Evolutionary conservation across 2,888 invertebrate genomes (phyloP), one percentile per base, ranked within the genome.

Genomic region (Nomada fucata): DNA sequence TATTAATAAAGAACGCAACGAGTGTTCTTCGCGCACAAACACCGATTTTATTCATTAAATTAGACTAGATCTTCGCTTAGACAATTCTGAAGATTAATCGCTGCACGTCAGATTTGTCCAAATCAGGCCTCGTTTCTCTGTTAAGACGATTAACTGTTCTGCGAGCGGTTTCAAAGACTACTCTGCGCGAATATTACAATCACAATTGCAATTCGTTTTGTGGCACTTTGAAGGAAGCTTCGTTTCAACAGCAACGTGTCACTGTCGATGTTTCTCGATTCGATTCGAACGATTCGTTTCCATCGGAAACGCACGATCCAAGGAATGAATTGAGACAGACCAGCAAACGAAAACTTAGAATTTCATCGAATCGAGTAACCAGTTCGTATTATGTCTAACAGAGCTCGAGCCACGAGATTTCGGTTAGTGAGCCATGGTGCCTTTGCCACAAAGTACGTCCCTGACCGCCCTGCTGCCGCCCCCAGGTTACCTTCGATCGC

Each of bases 391-490:
- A 29, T 13, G 20, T 61, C 42, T 57, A 68, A 73, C 47, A 53
- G 44, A 57, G 50, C 64, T 81, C 50, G 70, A 70, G 74, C 61
- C 72, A 65, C 76, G 81, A 75, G 76, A 81, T 80, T 71, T 85
- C 78, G 76, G 57, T 61, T 52, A 83, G 83, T 80, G 72, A 76
- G 70, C 55, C 69, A 82, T 69, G 78, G 69, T 83, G 90, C 90
- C 91, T 87, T 91, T 92, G 91, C 92, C 92, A 93, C 92, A 93
- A 93, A 93, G 92, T 93, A 93, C 93, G 89, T 90, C 91, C 91
- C 91, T 92, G 92, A 92, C 91, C 92, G 91, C 92, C 89, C 92
- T 91, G 87, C 89, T 92, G 92, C 92, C 92, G 92, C 91, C 89
- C 89, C 87, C 92, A 92, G 92, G 92, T 92, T 86, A 88, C 91